Percentiles rank a stretch among this genome's conserved stretches.
Evolutionary conservation across 1,140 invertebrate genomes (phyloP).

Genomic region (Xylocopa sonorina): DNA sequence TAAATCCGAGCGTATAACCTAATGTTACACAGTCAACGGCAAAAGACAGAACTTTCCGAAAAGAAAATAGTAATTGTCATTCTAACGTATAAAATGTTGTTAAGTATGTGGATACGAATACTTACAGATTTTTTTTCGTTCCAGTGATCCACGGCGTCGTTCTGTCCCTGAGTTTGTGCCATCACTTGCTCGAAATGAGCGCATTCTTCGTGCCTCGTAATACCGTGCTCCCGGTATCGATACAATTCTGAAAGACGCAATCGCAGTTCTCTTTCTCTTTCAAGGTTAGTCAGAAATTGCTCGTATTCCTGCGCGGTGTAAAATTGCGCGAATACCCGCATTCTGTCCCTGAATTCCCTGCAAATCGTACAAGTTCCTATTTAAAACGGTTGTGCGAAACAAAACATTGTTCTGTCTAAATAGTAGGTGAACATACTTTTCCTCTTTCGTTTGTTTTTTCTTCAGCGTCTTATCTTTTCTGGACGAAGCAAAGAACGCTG

Average conservation of each 20-base stretch:
- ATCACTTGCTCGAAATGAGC: constrained; percentile 90
- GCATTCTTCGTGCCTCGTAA: constrained; percentile 91
- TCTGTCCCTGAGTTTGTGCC: constrained; percentile 77
- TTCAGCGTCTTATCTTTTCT: constrained; percentile 83
- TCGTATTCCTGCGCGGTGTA: constrained; percentile 92
- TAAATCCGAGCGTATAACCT: neutral
- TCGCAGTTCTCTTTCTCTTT: constrained; percentile 92
- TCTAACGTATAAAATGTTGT: constrained; percentile 12
- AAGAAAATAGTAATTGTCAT: constrained; percentile 6
- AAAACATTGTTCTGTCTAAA: constrained; percentile 1
- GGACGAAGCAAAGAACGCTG: constrained; percentile 87
- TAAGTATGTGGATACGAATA: constrained; percentile 65
- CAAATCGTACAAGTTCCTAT: constrained; percentile 33
- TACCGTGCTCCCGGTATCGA: constrained; percentile 90
- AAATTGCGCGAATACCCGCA: constrained; percentile 94
- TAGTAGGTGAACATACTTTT: constrained; percentile 83
- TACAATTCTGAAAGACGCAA: constrained; percentile 91
- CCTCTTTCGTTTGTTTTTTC: constrained; percentile 87
- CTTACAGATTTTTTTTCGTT: constrained; percentile 84
- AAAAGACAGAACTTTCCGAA: neutral
- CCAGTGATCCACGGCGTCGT: constrained; percentile 77
- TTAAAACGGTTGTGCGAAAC: constrained; percentile 11
- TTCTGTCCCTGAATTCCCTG: constrained; percentile 90
- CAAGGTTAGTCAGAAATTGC: constrained; percentile 88
- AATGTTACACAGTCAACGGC: neutral